phyloP scores from a whole-genome alignment of 2,888 invertebrate species.

The Gastrophysa polygoni region DNA sequence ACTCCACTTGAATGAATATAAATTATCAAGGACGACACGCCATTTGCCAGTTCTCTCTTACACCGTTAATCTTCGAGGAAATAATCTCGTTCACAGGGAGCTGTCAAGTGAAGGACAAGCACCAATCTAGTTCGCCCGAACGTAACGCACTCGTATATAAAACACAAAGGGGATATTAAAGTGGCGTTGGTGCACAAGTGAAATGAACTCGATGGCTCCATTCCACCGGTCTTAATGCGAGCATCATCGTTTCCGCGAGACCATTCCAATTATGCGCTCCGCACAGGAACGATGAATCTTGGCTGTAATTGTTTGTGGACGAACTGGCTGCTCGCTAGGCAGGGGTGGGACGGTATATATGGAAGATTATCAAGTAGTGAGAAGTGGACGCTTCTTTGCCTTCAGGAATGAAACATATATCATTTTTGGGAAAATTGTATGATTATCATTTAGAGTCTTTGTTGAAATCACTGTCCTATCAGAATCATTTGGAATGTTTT shows the following conservation, averaged over 20 bases:
- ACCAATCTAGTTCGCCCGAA: background rate
- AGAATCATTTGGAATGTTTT: too few species aligned
- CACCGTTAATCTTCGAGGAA: background rate
- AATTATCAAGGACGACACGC: background rate
- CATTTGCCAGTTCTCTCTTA: background rate
- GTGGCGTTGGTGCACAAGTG: slow-evolving; percentile 28
- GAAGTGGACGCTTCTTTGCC: too few species aligned
- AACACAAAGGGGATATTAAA: slow-evolving; percentile 27
- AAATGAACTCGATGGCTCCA: slow-evolving; percentile 38
- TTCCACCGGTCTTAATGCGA: slow-evolving; percentile 28
- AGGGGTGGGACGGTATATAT: slow-evolving; percentile 18
- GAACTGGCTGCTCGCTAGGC: slow-evolving; percentile 17
- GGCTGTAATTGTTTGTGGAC: slow-evolving; percentile 44
- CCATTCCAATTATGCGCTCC: slow-evolving; percentile 49
- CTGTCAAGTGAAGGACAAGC: background rate
- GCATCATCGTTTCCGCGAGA: slow-evolving; percentile 32
- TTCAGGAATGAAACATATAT: too few species aligned
- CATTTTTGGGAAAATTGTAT: too few species aligned
- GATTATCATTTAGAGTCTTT: too few species aligned
- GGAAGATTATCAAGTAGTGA: slow-evolving; percentile 13
- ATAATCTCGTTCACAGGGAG: background rate
- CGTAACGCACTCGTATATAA: slow-evolving; percentile 24
- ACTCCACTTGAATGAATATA: too few species aligned
- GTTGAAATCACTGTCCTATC: too few species aligned
- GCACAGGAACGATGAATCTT: slow-evolving; percentile 47